phyloP scores from a whole-genome alignment of 1,140 invertebrate genomes.

The Pantala flavescens region DNA sequence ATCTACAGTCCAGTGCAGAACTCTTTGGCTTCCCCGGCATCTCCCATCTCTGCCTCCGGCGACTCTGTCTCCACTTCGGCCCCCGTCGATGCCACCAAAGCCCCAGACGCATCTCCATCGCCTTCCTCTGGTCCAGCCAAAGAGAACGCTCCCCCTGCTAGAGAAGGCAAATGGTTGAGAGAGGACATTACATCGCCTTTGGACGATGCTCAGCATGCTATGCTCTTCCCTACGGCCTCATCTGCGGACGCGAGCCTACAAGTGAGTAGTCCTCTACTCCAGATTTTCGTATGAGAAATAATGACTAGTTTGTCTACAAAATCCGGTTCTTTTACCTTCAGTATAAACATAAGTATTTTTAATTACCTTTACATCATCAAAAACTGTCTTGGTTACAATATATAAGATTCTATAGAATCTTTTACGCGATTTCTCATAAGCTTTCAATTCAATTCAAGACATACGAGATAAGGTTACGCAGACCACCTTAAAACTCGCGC shows the following conservation, averaged over 20 bases:
- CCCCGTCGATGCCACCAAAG: not conserved
- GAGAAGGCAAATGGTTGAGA: not conserved
- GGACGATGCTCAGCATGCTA: not conserved
- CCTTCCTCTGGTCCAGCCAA: not conserved
- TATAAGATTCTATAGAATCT: too few relatives aligned
- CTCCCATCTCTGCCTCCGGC: not conserved
- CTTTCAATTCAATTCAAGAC: too few relatives aligned
- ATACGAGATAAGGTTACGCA: too few relatives aligned
- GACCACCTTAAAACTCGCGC: too few relatives aligned
- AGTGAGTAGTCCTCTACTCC: too few relatives aligned
- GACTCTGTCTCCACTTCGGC: not conserved
- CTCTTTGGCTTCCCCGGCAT: conserved; percentile 26
- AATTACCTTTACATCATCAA: too few relatives aligned
- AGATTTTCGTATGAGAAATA: too few relatives aligned
- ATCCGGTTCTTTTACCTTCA: too few relatives aligned
- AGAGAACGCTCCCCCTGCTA: not conserved
- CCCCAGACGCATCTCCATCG: not conserved
- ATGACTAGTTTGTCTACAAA: too few relatives aligned
- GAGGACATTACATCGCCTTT: not conserved
- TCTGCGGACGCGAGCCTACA: not conserved
- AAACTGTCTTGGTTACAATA: too few relatives aligned
- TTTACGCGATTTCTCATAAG: too few relatives aligned
- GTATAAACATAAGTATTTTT: too few relatives aligned
- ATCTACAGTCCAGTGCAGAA: conserved; percentile 48
- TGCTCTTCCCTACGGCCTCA: not conserved